These are phyloP conservation scores for Tetropium fuscum DNA, from an alignment of 2,888 invertebrate genomes.

Conservation along the genomic window DNA sequence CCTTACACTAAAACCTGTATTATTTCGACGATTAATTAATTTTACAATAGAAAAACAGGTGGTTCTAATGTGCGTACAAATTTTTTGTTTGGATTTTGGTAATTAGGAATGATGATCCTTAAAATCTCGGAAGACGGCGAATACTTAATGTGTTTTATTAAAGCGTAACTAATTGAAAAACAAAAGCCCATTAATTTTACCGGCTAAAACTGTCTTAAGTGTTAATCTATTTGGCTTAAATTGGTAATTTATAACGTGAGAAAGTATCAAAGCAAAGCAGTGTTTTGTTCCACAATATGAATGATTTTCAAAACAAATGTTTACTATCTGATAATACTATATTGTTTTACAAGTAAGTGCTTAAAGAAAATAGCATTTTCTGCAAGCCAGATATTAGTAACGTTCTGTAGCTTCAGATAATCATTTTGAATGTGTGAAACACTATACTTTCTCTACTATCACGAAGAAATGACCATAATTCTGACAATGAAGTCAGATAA, in stretches of 20 bases:
- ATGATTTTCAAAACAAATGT: no score
- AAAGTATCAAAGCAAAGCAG: slow-evolving; percentile 27
- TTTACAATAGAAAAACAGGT: slow-evolving; percentile 36
- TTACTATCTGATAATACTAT: no score
- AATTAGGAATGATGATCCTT: slow-evolving; percentile 42
- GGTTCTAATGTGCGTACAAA: slow-evolving; percentile 33
- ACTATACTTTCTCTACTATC: no score
- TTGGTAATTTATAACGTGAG: slow-evolving; percentile 35
- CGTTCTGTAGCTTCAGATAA: no score
- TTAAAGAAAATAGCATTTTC: no score
- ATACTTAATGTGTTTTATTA: slow-evolving; percentile 41
- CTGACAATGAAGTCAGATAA: no score
- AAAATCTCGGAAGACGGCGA: slow-evolving; percentile 34
- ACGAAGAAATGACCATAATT: no score
- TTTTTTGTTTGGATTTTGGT: slow-evolving; percentile 42
- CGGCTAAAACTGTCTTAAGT: slow-evolving; percentile 28
- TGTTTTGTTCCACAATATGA: slow-evolving; percentile 16
- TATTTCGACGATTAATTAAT: slow-evolving; percentile 7
- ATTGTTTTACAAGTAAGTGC: no score
- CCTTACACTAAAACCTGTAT: neutral
- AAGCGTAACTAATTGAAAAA: slow-evolving; percentile 45
- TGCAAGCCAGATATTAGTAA: no score
- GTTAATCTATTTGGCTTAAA: slow-evolving; percentile 34
- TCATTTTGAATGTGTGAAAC: no score
- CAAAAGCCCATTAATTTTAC: slow-evolving; percentile 45